Percentiles rank a stretch among this genome's conserved stretches.
These are phyloP conservation scores for Oreochromis tanganicae DNA, from an alignment of 2,113 vertebrate species.

Conservation along the genomic window DNA sequence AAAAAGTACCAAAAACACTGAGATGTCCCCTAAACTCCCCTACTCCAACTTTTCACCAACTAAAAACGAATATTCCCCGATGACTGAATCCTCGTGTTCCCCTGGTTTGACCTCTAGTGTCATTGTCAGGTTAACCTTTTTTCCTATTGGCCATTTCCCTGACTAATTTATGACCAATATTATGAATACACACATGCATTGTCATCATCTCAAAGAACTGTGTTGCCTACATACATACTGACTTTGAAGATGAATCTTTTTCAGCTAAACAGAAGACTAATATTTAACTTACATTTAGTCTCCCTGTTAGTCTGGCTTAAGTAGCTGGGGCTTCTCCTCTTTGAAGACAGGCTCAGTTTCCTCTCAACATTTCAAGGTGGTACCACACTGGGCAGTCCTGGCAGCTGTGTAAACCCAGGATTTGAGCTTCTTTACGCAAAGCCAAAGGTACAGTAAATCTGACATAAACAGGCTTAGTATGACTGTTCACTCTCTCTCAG, in stretches of 20 bases:
- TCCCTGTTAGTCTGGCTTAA: background rate
- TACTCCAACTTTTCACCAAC: background rate
- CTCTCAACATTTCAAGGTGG: background rate
- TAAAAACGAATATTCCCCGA: background rate
- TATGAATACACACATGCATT: background rate
- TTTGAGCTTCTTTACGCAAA: background rate
- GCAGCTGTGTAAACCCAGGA: conserved; percentile 40
- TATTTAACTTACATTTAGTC: background rate
- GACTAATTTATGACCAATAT: background rate
- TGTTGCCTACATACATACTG: background rate
- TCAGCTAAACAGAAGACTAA: background rate
- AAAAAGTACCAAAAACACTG: background rate
- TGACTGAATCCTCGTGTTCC: background rate
- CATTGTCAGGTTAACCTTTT: background rate
- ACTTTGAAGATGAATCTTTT: background rate
- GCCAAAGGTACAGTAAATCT: background rate
- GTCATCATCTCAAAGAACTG: background rate
- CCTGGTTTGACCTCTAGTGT: background rate
- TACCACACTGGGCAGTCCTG: background rate
- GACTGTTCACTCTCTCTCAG: background rate
- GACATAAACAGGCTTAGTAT: background rate
- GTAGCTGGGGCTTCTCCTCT: background rate
- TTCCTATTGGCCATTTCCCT: background rate
- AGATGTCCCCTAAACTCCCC: background rate
- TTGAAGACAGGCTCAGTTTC: background rate